Base-by-base conservation (phyloP, 2,797 vertebrate genomes). In the Neomorphus geoffroyi region DNA sequence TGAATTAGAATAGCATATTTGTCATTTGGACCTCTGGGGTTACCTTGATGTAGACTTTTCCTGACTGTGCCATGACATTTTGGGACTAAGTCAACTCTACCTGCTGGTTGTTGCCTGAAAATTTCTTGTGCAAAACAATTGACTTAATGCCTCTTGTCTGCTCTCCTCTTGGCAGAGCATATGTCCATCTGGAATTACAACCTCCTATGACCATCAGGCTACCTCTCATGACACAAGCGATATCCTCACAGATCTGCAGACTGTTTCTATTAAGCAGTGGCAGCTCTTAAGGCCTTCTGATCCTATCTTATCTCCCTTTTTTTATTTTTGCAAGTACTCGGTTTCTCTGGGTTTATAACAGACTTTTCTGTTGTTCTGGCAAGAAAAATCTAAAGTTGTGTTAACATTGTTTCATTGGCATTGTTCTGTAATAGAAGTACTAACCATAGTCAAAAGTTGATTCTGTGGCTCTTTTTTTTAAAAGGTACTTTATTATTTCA, bases 101-200 rank as follows among this genome's bases (percentile, higher is more conserved):
- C 95, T 96, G 88, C 94, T 94, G 88, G 27, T 80, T 53, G 1
- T 92, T 93, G 83, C 86, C 92, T 95, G 92, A 58, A 95, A 95
- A 94, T 81, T 71, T 82, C 95, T 93, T 93, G 92, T 92, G 90
- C 93, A 93, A 92, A 96, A 94, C 80, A 95, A 93, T 86, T 94
- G 92, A 96, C 95, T 96, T 96, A 93, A 95, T 95, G 71, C 78
- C 83, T 95, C 93, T 94, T 94, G 80, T 95, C 95, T 95, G 91
- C 62, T 96, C 78, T 88, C 64, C 80, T 94, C 92, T 94, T 95
- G 96, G 94, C 95, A 96, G 88, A 90, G 78, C 71, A 26, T 39
- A 60, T 86, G 86, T 95, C 96, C 96, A 96, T 96, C 96, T 96
- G 93, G 95, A 96, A 77, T 84, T 90, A 88, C 92, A 96, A 80